A percentile compares a stretch with the other conserved stretches of the same genome.
phyloP scores from a whole-genome alignment of 2,797 vertebrate genomes.

The Anas bahamensis region DNA sequence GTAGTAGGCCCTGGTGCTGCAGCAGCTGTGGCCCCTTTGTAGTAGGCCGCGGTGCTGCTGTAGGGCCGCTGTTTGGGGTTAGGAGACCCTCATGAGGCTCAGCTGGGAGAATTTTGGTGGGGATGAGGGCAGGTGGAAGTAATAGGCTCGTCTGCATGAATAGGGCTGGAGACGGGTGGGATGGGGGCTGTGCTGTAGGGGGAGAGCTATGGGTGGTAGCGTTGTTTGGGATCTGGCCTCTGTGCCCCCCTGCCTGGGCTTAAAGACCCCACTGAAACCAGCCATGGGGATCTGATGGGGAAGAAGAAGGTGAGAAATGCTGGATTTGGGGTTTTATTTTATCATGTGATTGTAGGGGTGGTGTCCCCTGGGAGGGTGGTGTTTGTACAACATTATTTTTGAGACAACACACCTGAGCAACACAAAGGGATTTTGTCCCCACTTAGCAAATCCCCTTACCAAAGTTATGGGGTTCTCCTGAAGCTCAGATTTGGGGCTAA shows the following conservation, averaged over 20 bases:
- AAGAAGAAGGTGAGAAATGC: not conserved
- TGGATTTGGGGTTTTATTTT: not conserved
- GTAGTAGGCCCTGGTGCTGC: not conserved
- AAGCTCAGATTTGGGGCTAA: not conserved
- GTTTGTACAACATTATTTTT: not conserved
- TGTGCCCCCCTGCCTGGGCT: not conserved
- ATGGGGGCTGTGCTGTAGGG: accelerated
- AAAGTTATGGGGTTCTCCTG: accelerated
- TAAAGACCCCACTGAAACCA: accelerated
- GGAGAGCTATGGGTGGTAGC: accelerated
- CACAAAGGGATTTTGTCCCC: accelerated
- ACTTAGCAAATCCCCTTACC: accelerated
- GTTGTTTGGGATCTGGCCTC: accelerated
- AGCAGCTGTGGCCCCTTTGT: too few species aligned
- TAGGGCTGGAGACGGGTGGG: not conserved
- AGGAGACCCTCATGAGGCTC: not conserved
- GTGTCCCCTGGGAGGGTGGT: accelerated
- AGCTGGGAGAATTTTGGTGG: not conserved
- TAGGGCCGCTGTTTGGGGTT: not conserved
- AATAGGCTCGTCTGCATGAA: not conserved
- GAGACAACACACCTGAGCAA: accelerated
- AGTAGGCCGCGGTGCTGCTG: not conserved
- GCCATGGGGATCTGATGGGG: accelerated
- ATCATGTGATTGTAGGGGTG: accelerated
- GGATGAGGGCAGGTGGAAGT: not conserved